Conservation (phyloP, 2,113 vertebrate genomes). For the Arenaria interpres region DNA sequence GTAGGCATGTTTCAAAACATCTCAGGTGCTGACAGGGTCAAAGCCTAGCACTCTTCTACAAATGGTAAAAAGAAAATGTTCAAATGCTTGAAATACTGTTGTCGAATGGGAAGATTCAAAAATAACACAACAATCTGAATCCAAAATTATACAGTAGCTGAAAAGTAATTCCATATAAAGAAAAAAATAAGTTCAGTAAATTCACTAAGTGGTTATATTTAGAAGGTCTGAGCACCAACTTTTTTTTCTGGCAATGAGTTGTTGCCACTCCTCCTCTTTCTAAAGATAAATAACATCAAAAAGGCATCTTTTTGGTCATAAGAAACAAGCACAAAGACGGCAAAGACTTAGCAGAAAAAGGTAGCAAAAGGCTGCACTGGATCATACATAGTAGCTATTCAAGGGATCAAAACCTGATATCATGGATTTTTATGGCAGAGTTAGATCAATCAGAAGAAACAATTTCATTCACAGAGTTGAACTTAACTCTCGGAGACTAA, state of each 20-base stretch:
- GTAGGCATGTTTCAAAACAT: conserved; percentile 18
- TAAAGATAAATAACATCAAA: neutral
- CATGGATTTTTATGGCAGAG: neutral
- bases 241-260: neutral
- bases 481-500: neutral
- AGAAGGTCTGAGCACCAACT: neutral
- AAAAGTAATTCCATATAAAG: conserved; percentile 41
- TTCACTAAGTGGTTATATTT: conserved; percentile 27
- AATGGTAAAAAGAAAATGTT: neutral
- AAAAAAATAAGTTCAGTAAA: conserved; percentile 4
- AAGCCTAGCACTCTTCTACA: neutral
- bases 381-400: neutral
- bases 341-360: neutral
- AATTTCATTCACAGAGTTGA: neutral
- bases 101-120: neutral
- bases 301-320: neutral
- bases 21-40: neutral
- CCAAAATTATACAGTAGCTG: neutral
- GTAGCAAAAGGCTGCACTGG: neutral
- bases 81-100: conserved; percentile 15
- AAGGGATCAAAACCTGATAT: neutral
- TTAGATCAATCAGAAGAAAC: neutral
- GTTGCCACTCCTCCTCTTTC: neutral
- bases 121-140: neutral
- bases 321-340: neutral